Base-by-base conservation (phyloP, 2,888 invertebrate species). In the Xestia ashworthii region DNA sequence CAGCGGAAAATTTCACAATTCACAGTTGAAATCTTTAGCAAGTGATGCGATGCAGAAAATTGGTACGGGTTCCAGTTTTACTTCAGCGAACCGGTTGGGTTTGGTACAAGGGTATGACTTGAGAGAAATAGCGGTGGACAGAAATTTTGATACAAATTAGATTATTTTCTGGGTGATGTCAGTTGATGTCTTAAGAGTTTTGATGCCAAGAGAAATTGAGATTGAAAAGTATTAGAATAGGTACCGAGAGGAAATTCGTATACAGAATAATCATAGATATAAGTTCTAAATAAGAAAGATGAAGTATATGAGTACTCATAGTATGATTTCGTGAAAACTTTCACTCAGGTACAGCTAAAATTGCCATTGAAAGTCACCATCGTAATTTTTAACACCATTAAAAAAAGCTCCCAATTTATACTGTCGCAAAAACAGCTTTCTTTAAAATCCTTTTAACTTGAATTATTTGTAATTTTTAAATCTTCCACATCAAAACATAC, bases 41-140 rank as follows among this genome's bases (percentile, higher is more conserved):
- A 86, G 86, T 89, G 89, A 83, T 84, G 83, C 87, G 91, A 90
- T 92, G 94, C 94, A 93, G 94, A 94, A 94, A 94, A 94, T 94
- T 93, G 91, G 84, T 89, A 91, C 82, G 88, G 89, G 87, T 89
- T 89, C 89, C 76, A 84, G 85, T 80, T 86, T 83, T 82, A 81
- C 81, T 86, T 71, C 60, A 76, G 60, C 66, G 80, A 84, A 81
- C 66, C 50, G 69, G 77, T 46, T 73, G 75, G 71, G 67, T 80
- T 87, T 76, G 58, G 75, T 72, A 46, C 22, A 62, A 68, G n/a
- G 38, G 32, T 78, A 22, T 44, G 41, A 19, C 16, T 19, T 58
- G 16, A 3, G 19, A 32, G 58, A 55, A 82, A 72, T 69, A 2
- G 44, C 38, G 9, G 14, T n/a, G n/a, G 50, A 77, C n/a, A 22